Base-by-base conservation (phyloP, 2,888 invertebrate genomes). In the Agrilus mali region DNA sequence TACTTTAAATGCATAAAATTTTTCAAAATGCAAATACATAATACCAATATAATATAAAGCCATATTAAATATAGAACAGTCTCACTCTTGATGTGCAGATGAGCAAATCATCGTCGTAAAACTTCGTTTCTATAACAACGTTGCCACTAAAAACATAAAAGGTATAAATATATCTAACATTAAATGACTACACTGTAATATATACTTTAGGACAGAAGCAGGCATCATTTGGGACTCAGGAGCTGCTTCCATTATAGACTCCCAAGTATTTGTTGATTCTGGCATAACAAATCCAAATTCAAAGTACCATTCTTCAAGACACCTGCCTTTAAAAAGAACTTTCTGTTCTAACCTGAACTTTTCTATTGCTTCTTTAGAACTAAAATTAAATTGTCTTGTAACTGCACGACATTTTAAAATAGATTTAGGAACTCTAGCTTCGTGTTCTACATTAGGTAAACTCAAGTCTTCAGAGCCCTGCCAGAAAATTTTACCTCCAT, bases 161-260 rank as follows among this genome's bases (percentile, higher is more conserved):
- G 8, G 10, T 10, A 27, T 10, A 27, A 27, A 27, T 10, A 27
- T 27, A n/a, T n/a, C n/a, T n/a, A 2, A 27, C 10, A 4, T 10
- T 10, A 27, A 27, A 10, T 4, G 10, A 10, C 5, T 2, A 27
- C 8, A 27, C 3, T 2, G 2, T 2, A 20, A 41, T 38, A 58
- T 68, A 67, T 69, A 94, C 94, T 93, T 97, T 53, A 98, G 76
- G 48, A 97, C 82, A 66, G 88, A 89, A 5, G 97, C 95, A n/a
- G 98, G 97, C 93, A 99, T 95, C 97, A 98, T 98, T 70, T 98
- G 95, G 42, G 92, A 92, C 67, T 98, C 97, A 0, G 98, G 97
- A 0, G 98, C 97, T 10, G 98, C 97, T 69, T 97, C 95, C 57
- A 98, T 95, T 44, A 94, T 77, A 42, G 93, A 95, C 67, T 98